Evolutionary conservation across 2,797 vertebrate species (phyloP).

Genomic region (Stomatorhinus walkeri): DNA sequence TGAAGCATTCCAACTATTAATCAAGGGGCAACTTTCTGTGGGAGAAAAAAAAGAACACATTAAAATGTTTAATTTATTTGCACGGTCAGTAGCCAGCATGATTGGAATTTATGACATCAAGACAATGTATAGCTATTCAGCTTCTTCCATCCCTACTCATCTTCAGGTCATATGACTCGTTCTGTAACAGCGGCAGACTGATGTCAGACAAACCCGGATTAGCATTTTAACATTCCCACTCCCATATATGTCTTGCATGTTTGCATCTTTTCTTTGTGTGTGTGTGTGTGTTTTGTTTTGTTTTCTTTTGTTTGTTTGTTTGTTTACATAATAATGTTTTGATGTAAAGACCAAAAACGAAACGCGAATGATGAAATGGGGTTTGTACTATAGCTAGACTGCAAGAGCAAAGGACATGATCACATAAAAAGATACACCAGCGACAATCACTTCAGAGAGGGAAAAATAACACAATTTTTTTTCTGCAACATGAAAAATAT

Average conservation of each 20-base stretch:
- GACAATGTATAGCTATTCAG: neutral
- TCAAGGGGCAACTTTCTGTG: slow-evolving; percentile 8
- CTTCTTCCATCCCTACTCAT: neutral
- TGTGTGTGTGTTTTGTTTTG: neutral
- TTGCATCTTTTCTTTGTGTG: neutral
- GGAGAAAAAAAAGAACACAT: neutral
- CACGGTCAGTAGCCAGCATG: neutral
- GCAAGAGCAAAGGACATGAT: neutral
- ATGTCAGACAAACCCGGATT: neutral
- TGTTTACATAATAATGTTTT: neutral
- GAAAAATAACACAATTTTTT: neutral
- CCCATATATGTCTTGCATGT: neutral
- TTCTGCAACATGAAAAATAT: slow-evolving; percentile 3
- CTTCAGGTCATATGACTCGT: neutral
- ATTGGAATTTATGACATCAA: neutral
- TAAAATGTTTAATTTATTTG: slow-evolving; percentile 21
- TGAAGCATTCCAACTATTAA: slow-evolving; percentile 14
- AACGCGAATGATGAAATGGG: neutral
- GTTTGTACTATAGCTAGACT: neutral
- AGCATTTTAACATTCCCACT: neutral
- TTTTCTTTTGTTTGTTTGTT: neutral
- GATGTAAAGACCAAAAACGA: neutral
- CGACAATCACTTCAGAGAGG: neutral
- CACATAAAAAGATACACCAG: neutral
- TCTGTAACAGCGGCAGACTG: neutral